These are phyloP conservation scores for Latrodectus hesperus DNA, from an alignment of 2,888 invertebrate species.

Conservation along the genomic window DNA sequence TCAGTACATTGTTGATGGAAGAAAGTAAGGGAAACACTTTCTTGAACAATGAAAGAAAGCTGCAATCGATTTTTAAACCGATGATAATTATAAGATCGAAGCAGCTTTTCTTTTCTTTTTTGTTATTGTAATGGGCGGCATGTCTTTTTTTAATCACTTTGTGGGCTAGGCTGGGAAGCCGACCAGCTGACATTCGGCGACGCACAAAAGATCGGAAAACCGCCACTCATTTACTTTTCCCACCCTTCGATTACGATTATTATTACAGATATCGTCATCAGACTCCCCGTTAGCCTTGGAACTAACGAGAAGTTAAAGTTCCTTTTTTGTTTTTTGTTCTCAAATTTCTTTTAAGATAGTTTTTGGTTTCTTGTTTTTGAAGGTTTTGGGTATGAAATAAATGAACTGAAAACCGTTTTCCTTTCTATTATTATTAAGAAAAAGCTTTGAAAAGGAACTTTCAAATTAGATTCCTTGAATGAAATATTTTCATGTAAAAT, in stretches of 20 bases:
- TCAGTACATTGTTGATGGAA: background rate
- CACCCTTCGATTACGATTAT: constrained; percentile 62
- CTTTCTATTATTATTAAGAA: too few species aligned
- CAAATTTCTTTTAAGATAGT: background rate
- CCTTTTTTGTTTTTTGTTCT: constrained; percentile 22
- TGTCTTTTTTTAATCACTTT: constrained; percentile 56
- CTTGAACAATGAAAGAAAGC: constrained; percentile 15
- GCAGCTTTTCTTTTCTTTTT: constrained; percentile 26
- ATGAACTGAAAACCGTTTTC: background rate
- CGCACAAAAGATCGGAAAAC: constrained; percentile 29
- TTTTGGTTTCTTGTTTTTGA: constrained; percentile 2
- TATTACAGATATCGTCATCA: constrained; percentile 63
- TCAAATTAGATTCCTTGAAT: too few species aligned
- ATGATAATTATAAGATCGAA: constrained; percentile 67
- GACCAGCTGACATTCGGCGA: constrained; percentile 52
- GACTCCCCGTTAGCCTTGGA: constrained; percentile 10
- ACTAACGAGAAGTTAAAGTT: constrained; percentile 25
- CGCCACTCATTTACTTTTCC: constrained; percentile 50
- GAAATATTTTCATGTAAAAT: too few species aligned
- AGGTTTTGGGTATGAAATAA: constrained; percentile 1
- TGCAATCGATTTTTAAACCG: constrained; percentile 62
- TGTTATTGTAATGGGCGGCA: constrained; percentile 49
- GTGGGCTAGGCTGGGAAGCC: constrained; percentile 49
- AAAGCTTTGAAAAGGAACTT: too few species aligned
- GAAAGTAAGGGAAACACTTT: constrained; percentile 10